phyloP scores from a whole-genome alignment of 2,888 invertebrate genomes.

The Auanema freiburgensis region DNA sequence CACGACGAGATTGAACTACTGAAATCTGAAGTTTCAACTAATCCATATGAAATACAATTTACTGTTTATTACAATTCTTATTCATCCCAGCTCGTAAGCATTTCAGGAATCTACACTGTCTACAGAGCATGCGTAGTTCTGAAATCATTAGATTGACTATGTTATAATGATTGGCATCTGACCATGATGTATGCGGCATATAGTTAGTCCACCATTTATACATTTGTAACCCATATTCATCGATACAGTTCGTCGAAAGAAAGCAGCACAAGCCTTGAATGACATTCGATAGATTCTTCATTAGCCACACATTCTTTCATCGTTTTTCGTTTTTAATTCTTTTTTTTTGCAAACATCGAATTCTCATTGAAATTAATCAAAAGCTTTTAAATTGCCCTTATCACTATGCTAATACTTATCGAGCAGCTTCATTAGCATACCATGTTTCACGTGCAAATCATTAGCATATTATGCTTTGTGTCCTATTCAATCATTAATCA shows the following conservation, averaged over 20 bases:
- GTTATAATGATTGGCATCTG: not conserved
- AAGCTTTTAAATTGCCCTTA: constrained; percentile 4
- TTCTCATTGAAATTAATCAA: constrained; percentile 1
- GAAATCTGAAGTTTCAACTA: not conserved
- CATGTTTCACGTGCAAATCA: no score
- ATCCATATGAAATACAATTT: no score
- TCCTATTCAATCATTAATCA: constrained; percentile 8
- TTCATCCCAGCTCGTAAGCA: constrained; percentile 45
- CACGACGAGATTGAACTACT: constrained; percentile 18
- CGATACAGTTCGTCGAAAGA: constrained; percentile 45
- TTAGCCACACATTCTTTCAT: not conserved
- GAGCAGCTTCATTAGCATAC: not conserved
- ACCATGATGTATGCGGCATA: constrained; percentile 27
- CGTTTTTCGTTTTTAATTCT: not conserved
- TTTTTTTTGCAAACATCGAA: not conserved
- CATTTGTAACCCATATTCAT: constrained; percentile 50
- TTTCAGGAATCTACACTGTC: constrained; percentile 42
- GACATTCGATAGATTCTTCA: not conserved
- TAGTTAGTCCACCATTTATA: constrained; percentile 24
- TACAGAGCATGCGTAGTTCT: constrained; percentile 47
- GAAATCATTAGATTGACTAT: constrained; percentile 14
- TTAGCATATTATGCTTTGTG: constrained; percentile 6
- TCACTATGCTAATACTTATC: not conserved
- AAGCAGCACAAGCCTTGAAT: constrained; percentile 48
- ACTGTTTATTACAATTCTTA: constrained; percentile 26